These are phyloP conservation scores for Pteropus alecto DNA, from an alignment of 2,113 vertebrate species.

Conservation along the genomic window DNA sequence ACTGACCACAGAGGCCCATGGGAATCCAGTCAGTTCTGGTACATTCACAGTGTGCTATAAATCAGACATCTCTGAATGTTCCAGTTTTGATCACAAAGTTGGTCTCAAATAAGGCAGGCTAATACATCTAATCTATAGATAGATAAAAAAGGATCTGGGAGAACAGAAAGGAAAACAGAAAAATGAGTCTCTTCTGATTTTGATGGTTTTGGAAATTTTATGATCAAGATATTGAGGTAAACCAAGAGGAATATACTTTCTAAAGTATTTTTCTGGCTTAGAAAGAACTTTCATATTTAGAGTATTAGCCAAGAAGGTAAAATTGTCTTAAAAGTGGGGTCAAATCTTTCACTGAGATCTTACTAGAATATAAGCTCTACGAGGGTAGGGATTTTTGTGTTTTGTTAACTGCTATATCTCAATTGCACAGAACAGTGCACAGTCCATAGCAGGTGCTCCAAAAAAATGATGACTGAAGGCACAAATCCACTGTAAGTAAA, in stretches of 20 bases:
- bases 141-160: background rate
- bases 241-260: background rate
- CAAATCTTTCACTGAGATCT: background rate
- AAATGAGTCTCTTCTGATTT: background rate
- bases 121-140: background rate
- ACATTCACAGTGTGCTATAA: background rate
- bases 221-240: constrained; percentile 21
- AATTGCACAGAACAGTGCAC: background rate
- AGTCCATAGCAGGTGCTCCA: background rate
- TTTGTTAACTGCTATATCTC: background rate
- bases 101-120: background rate
- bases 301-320: background rate
- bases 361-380: background rate
- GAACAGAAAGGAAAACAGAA: background rate
- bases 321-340: background rate
- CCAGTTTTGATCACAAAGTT: constrained; percentile 53
- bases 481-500: background rate
- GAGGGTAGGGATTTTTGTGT: background rate
- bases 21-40: background rate
- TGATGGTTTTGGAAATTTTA: constrained; percentile 35
- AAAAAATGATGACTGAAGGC: background rate
- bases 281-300: constrained; percentile 5
- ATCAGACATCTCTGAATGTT: constrained; percentile 39
- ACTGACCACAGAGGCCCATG: background rate
- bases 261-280: constrained; percentile 22